Evolutionary conservation across 2,113 vertebrate genomes (phyloP).

Genomic region (Anthoscopus minutus): DNA sequence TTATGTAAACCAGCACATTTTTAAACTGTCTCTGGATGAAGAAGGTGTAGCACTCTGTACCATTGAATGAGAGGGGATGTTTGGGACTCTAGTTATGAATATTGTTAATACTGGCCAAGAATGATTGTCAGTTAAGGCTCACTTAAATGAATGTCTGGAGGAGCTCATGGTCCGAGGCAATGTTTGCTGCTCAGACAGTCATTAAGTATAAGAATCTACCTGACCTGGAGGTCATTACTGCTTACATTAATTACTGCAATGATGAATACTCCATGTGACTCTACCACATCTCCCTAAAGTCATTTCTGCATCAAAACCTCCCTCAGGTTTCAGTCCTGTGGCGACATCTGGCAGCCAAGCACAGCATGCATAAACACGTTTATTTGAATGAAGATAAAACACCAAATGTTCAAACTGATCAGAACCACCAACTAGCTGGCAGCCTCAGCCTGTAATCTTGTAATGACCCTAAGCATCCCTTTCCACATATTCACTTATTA

Average conservation of each 20-base stretch:
- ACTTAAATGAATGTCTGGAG: not conserved
- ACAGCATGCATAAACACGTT: not conserved
- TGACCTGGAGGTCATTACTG: slow-evolving; percentile 22
- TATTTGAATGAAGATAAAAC: not conserved
- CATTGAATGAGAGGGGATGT: not conserved
- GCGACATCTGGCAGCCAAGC: not conserved
- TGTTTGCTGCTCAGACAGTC: not conserved
- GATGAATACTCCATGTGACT: not conserved
- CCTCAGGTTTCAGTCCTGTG: not conserved
- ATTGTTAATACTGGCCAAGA: not conserved
- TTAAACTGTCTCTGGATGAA: not conserved
- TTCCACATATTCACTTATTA: not conserved
- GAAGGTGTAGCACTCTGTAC: not conserved
- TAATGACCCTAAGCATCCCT: not conserved
- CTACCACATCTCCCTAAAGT: not conserved
- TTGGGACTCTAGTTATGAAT: not conserved
- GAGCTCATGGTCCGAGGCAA: not conserved
- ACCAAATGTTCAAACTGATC: not conserved
- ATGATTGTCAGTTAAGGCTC: not conserved
- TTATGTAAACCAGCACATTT: not conserved
- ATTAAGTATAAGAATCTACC: slow-evolving; percentile 2
- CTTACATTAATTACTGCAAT: not conserved
- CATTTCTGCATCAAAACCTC: not conserved
- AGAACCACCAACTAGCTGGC: not conserved
- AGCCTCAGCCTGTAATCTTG: not conserved